These are phyloP conservation scores for Alouatta palliata DNA, from an alignment of 2,113 vertebrate genomes.

Conservation along the genomic window DNA sequence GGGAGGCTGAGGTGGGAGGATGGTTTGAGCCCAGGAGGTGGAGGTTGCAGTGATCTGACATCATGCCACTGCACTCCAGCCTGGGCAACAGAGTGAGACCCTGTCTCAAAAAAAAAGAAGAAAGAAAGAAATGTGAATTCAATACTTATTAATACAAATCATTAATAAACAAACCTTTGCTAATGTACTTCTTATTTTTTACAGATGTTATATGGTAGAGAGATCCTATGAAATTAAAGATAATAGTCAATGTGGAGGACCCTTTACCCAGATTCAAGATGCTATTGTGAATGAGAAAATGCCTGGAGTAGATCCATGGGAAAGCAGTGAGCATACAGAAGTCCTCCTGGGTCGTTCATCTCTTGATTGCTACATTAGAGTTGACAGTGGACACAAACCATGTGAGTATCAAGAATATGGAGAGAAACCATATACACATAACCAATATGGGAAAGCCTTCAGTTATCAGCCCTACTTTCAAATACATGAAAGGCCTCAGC, in stretches of 20 bases:
- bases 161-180: background rate
- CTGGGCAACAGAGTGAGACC: background rate
- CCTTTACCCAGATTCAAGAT: background rate
- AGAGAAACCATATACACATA: background rate
- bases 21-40: too few relatives aligned
- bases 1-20: too few relatives aligned
- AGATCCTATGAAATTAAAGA: background rate
- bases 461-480: background rate
- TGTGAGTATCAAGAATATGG: background rate
- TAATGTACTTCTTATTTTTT: background rate
- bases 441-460: background rate
- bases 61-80: too few relatives aligned
- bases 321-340: background rate
- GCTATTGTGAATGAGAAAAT: background rate
- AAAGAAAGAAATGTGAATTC: background rate
- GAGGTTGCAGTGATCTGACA: too few relatives aligned
- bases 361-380: background rate
- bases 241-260: background rate
- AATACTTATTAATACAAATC: background rate
- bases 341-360: background rate
- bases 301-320: background rate
- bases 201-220: background rate
- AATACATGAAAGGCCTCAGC: background rate
- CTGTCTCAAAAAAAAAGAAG: background rate
- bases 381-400: background rate